Conservation (phyloP, 2,888 invertebrate genomes). For the Pseudoips prasinana region DNA sequence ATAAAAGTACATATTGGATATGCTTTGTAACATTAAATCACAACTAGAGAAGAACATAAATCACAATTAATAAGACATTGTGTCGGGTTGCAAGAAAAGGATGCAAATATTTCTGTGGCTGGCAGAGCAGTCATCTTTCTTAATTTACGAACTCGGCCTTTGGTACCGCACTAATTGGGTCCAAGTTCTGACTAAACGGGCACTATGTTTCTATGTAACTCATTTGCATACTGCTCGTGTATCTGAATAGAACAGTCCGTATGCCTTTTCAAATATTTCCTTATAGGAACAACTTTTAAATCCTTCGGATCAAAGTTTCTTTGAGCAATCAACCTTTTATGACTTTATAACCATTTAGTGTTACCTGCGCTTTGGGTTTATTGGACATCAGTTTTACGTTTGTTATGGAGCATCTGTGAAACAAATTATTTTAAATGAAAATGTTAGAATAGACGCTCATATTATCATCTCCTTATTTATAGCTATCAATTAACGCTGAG, state of each 20-base stretch:
- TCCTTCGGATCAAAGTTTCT: conserved; percentile 11
- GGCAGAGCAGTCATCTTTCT: conserved; percentile 13
- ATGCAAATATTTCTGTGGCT: conserved; percentile 19
- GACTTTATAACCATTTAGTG: conserved; percentile 26
- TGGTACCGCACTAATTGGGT: conserved; percentile 30
- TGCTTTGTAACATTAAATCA: conserved; percentile 17
- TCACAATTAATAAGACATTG: conserved; percentile 31
- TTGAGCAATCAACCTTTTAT: conserved; percentile 28
- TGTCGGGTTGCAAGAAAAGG: conserved; percentile 17
- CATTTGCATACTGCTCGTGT: conserved; percentile 26
- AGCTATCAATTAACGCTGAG: conserved; percentile 41
- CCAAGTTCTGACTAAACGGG: conserved; percentile 29
- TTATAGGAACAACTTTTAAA: conserved; percentile 10
- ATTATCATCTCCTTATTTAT: conserved; percentile 43
- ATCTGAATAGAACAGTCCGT: conserved; percentile 6
- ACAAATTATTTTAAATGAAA: conserved; percentile 28
- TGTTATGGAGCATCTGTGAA: conserved; percentile 19
- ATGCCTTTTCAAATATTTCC: conserved; percentile 6
- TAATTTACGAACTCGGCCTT: conserved; percentile 28
- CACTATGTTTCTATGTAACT: conserved; percentile 21
- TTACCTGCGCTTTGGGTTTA: conserved; percentile 30
- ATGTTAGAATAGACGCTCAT: conserved; percentile 33
- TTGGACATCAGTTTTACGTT: conserved; percentile 18
- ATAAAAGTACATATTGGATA: conserved; percentile 4
- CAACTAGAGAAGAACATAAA: conserved; percentile 17